Conservation (phyloP, 2,113 vertebrate genomes). For the Cranoglanis bouderius region DNA sequence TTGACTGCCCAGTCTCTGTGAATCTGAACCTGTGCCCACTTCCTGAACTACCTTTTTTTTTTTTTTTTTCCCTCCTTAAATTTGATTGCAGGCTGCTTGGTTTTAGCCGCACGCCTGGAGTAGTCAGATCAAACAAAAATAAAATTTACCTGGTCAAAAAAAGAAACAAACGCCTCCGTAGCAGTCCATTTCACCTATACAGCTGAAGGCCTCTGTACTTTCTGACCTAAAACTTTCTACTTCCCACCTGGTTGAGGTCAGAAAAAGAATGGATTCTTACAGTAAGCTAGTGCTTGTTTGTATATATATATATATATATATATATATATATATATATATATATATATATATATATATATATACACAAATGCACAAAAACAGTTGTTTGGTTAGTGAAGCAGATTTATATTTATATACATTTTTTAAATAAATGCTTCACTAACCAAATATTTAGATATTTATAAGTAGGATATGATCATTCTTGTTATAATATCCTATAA, state of each 20-base stretch:
- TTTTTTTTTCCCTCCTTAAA: neutral
- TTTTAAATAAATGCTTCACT: no score
- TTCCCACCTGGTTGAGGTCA: neutral
- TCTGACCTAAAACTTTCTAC: conserved; percentile 4
- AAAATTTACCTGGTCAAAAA: neutral
- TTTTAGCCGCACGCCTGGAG: neutral
- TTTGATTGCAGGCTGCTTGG: neutral
- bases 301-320: neutral
- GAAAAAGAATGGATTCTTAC: neutral
- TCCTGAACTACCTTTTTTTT: neutral
- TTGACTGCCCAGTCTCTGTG: neutral
- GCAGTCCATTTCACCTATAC: neutral
- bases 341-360: no score
- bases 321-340: neutral
- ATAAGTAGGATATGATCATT: neutral
- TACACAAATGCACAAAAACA: neutral
- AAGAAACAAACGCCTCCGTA: neutral
- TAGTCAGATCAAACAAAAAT: neutral
- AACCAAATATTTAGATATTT: no score
- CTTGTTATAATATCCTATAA: neutral
- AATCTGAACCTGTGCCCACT: neutral
- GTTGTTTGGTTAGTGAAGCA: neutral
- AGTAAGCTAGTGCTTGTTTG: neutral
- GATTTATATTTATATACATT: no score
- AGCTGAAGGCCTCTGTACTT: neutral